Evolutionary conservation across 2,113 vertebrate species (phyloP).

Genomic region (Spilogale gracilis): DNA sequence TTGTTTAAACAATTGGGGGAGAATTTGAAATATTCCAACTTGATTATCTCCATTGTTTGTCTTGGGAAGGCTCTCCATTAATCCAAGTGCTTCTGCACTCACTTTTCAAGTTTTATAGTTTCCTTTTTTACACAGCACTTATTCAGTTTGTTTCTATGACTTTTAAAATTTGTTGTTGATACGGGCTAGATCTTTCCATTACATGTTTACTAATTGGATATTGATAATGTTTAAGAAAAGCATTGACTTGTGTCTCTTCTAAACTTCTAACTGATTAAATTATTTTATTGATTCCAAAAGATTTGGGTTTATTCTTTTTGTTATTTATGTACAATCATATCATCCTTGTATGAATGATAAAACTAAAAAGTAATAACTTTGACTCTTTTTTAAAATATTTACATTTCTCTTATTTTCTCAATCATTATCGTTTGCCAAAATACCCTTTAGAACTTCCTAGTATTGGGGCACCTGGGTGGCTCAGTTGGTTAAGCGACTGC

Average conservation of each 20-base stretch:
- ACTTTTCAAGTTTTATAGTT: not conserved
- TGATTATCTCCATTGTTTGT: not conserved
- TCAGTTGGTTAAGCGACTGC: too few species aligned
- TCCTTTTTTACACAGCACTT: not conserved
- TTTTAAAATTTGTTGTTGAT: not conserved
- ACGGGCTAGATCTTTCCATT: not conserved
- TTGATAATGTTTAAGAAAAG: not conserved
- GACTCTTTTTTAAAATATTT: not conserved
- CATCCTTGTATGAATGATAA: not conserved
- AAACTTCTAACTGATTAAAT: not conserved
- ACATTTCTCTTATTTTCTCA: not conserved
- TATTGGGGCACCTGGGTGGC: not conserved
- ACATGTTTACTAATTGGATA: not conserved
- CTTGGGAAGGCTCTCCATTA: not conserved
- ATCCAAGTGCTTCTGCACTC: not conserved
- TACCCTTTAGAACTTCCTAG: not conserved
- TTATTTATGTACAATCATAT: not conserved
- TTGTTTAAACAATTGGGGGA: not conserved
- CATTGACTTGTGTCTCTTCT: not conserved
- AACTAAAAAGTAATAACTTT: not conserved
- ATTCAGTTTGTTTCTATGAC: not conserved
- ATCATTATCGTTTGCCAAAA: not conserved
- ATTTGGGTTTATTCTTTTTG: not conserved
- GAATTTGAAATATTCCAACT: not conserved
- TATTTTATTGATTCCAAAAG: not conserved